Conservation (phyloP, 2,888 invertebrate genomes). For the Ochlodes sylvanus region DNA sequence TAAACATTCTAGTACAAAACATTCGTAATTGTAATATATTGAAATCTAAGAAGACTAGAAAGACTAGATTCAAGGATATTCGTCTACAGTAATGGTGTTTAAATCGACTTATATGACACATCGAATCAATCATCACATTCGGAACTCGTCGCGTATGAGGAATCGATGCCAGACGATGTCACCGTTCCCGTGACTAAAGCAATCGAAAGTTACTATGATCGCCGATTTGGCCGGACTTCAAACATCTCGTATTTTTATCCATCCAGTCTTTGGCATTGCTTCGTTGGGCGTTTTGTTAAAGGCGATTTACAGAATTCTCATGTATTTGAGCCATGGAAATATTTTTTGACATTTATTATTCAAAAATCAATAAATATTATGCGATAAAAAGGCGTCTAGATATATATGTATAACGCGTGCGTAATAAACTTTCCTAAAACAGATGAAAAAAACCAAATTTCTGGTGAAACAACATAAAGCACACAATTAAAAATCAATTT, state of each 20-base stretch:
- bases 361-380: no score
- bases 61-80: constrained; percentile 35
- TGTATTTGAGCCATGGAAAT: constrained; percentile 15
- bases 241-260: constrained; percentile 71
- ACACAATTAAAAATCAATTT: no score
- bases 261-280: constrained; percentile 52
- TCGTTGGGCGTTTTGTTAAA: constrained; percentile 48
- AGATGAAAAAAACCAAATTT: no score
- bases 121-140: constrained; percentile 34
- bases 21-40: not conserved
- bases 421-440: no score
- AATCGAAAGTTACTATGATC: constrained; percentile 53
- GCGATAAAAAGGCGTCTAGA: no score
- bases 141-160: constrained; percentile 44
- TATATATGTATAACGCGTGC: no score
- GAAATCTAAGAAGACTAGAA: not conserved
- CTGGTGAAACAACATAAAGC: no score
- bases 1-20: not conserved
- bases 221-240: constrained; percentile 71
- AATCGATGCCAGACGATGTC: constrained; percentile 55
- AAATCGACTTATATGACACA: constrained; percentile 33
- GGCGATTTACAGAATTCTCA: constrained; percentile 43
- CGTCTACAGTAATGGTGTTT: constrained; percentile 4
- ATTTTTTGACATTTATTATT: not conserved
- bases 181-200: constrained; percentile 50